Evolutionary conservation across 2,113 vertebrate genomes (phyloP), one percentile per base, ranked within the genome.

Genomic region (Strix aluco): DNA sequence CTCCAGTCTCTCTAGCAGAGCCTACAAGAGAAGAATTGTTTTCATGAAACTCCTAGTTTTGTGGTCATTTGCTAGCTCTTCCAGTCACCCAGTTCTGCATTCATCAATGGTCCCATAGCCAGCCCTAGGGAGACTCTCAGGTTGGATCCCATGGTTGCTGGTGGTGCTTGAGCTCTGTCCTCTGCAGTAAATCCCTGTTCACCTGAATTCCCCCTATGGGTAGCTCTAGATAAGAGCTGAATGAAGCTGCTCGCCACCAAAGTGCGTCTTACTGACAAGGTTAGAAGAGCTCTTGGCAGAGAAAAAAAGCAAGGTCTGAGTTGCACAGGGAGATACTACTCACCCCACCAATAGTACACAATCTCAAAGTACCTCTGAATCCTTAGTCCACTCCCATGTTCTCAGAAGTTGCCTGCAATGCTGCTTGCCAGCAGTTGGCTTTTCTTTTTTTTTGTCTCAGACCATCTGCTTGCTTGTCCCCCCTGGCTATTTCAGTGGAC

Each of bases 1-100:
- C 54, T 96, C 98, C 58, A 99, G 94, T 86, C 32, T 97, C 46
- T 98, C 95, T 77, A 98, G 97, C 36, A 99, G 97, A 73, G 96
- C 96, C 99, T 99, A 34, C 21, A 90, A 93, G 20, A 57, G 11
- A 57, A 63, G 36, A n/a, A 63, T 9, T 51, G 15, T 72, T 62
- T 81, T 46, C 1, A 65, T 86, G 7, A 63, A 66, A 49, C 6
- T 81, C 15, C 47, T 40, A 9, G 16, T 36, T 85, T 26, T 30
- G 18, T 79, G 69, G 11, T 63, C 3, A 22, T 80, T 82, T 75
- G 30, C 81, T 75, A 59, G 13, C 15, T 55, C 7, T 86, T 91
- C 25, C 13, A 25, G 22, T 57, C 25, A 38, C 23, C 67, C 49
- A 22, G 3, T 61, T 84, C 57, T 73, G 46, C 23, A 13, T 75